Conservation (phyloP, 2,113 vertebrate genomes). For the Illadopsis cleaveri region DNA sequence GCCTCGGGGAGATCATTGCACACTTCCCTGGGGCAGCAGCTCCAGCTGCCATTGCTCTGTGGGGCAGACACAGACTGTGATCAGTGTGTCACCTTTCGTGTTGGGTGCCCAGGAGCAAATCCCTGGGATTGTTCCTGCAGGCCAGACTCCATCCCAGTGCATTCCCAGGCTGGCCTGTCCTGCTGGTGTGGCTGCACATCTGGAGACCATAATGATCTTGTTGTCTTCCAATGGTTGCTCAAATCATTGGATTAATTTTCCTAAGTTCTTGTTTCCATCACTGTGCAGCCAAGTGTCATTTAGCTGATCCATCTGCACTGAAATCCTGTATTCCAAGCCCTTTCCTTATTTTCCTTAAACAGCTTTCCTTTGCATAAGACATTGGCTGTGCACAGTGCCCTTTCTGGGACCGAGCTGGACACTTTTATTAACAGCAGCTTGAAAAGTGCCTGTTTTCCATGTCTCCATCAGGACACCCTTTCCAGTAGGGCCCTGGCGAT, state of each 20-base stretch:
- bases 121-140: background rate
- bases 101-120: background rate
- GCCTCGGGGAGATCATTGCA: background rate
- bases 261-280: conserved; percentile 9
- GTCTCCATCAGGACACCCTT: background rate
- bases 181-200: background rate
- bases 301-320: background rate
- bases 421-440: background rate
- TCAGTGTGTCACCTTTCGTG: accelerated
- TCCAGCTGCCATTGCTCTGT: background rate
- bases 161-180: background rate
- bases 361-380: conserved; percentile 40
- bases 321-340: background rate
- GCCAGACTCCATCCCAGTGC: background rate
- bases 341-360: conserved; percentile 23
- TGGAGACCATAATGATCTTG: background rate
- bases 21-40: background rate
- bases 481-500: background rate
- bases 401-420: background rate
- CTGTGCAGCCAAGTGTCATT: background rate
- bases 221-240: conserved; percentile 24
- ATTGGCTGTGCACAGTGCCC: background rate
- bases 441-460: background rate
- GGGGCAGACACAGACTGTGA: background rate
- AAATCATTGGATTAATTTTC: background rate